Evolutionary conservation across 1,140 invertebrate genomes (phyloP), one percentile per base, ranked within the genome.

Genomic region (Himalopsyche phryganea): DNA sequence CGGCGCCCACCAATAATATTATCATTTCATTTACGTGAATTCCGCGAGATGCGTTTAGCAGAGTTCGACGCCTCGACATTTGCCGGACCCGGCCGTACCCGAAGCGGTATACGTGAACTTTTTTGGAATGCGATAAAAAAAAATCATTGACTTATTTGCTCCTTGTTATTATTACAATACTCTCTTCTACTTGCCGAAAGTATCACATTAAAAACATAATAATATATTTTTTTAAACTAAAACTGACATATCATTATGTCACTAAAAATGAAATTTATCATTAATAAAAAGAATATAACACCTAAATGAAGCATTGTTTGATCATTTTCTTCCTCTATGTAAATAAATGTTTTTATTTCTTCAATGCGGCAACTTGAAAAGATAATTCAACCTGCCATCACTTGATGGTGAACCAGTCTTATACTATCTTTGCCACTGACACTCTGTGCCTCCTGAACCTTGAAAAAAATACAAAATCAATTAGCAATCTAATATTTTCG

Each of bases 351-450:
- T 57, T 57, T 46, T 49, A 61, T 55, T 47, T 62, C 53, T 60
- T 63, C 61, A 64, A 56, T 60, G 53, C 51, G 57, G 57, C 56
- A 51, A 60, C 50, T 60, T 64, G 52, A 64, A 58, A 60, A 35
- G 53, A 51, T 47, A 51, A 55, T 56, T 63, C 61, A 60, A 60
- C 53, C 58, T 64, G 61, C 61, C 53, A 60, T 57, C 56, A 50
- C 61, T 60, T 32, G 61, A 60, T 64, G 61, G 61, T 64, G 58
- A 60, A 53, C 61, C 61, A 64, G 61, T 64, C 61, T 64, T 64
- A 64, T 64, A 45, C 61, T 64, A 64, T 58, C 33, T 53, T 53
- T 57, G 47, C 53, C 58, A 57, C 35, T 52, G 42, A 45, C 35
- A 47, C 45, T 57, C 53, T 57, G 35, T 57, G 28, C 50, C 35